Evolutionary conservation across 1,140 invertebrate genomes (phyloP), one percentile per base, ranked within the genome.

Genomic region (Neoseiulus cucumeris): DNA sequence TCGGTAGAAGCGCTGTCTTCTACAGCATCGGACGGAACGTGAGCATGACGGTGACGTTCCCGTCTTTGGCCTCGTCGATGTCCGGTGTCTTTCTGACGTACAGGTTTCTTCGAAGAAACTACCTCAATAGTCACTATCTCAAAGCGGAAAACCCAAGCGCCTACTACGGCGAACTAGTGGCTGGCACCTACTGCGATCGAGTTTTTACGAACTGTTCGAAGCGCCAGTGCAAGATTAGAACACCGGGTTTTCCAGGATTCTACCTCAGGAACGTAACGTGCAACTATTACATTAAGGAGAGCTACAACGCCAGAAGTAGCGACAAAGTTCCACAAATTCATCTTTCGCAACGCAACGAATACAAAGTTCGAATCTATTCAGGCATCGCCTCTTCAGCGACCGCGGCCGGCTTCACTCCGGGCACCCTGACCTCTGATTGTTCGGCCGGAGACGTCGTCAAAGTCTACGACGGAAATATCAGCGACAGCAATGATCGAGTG

Each of bases 201-300:
- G 83, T 86, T 51, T 91, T 88, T 74, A 80, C 84, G 28, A 87
- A 89, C 72, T 90, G 87, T 72, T 80, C 82, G 12, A 79, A 91
- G 2, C 87, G 91, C 72, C 90, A 87, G 4, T 91, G 89, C 74
- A 91, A 89, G 74, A 87, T 91, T 0, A 89, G 91, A 74, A 89
- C 86, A 7, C 88, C 89, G 0, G 88, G 87, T 0, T 91, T 88
- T 75, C 89, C 89, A 4, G 89, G 89, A 7, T 83, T 91, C 2
- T 92, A 92, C 75, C 89, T 88, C 0, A 79, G 88, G 33, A 87
- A 87, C 71, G 78, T 91, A 22, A 87, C 89, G 72, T 92, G 89
- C 80, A 84, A 41, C 14, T 66, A 66, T 7, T 41, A 64, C 30
- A 64, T 66, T 41, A 25, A 29, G 7, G 51, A 64, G 14, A 66